Evolutionary conservation across 2,888 invertebrate species (phyloP).

Genomic region (Torymus tubicola): DNA sequence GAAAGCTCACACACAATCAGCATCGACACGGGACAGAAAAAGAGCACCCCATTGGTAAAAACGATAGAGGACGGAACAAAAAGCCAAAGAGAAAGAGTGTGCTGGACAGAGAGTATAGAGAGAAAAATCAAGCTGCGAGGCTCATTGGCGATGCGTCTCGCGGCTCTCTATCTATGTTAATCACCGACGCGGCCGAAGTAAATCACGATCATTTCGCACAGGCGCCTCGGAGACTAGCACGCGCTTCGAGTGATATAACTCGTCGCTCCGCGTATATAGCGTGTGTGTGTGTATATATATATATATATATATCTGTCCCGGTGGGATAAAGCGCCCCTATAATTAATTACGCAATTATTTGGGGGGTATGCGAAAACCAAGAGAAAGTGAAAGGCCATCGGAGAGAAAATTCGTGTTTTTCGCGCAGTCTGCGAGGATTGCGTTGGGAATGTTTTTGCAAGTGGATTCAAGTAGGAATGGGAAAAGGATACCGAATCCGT

Average conservation of each 20-base stretch:
- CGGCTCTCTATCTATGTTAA: constrained; percentile 68
- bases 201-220: constrained; percentile 65
- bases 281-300: no score
- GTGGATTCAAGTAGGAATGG: no score
- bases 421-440: constrained; percentile 63
- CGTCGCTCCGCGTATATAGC: neutral
- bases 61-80: constrained; percentile 55
- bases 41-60: neutral
- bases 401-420: constrained; percentile 69
- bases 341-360: constrained; percentile 74
- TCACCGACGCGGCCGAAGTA: constrained; percentile 64
- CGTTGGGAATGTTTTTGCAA: constrained; percentile 36
- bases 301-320: constrained; percentile 39
- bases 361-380: constrained; percentile 2
- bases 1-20: neutral
- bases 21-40: neutral
- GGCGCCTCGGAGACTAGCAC: constrained; percentile 59
- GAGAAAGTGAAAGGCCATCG: constrained; percentile 54
- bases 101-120: neutral
- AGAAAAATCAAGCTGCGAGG: constrained; percentile 28
- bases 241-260: constrained; percentile 11
- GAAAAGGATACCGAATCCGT: no score
- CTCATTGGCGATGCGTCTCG: constrained; percentile 49
- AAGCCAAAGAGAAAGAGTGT: constrained; percentile 36
- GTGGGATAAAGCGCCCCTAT: constrained; percentile 67